Conservation (phyloP, 2,113 vertebrate species). For the Phycodurus eques region DNA sequence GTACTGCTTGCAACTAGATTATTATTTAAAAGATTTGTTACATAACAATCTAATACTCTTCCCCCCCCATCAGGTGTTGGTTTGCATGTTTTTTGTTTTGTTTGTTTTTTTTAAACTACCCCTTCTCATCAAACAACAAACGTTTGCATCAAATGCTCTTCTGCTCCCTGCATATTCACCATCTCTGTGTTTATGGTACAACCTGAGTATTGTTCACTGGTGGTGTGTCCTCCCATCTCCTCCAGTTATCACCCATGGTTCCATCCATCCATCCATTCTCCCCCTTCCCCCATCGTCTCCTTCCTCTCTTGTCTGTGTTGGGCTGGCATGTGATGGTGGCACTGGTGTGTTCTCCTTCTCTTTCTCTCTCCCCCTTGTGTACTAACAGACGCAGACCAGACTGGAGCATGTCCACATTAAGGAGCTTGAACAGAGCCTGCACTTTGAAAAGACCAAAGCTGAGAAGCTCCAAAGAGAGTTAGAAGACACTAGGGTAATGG, state of each 20-base stretch:
- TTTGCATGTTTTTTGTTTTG: conserved; percentile 47
- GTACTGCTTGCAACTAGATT: too few relatives aligned
- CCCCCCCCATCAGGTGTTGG: conserved; percentile 45
- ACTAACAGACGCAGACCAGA: conserved; percentile 99
- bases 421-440: conserved; percentile 99
- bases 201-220: conserved; percentile 79
- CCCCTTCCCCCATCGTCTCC: conserved; percentile 14
- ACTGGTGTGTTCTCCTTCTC: conserved; percentile 98
- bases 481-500: conserved; percentile 99
- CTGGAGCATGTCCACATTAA: conserved; percentile 99
- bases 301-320: conserved; percentile 71
- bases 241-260: conserved; percentile 27
- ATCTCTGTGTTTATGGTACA: conserved; percentile 64
- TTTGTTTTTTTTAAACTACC: conserved; percentile 48
- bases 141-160: conserved; percentile 35
- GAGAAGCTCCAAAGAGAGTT: conserved; percentile 99
- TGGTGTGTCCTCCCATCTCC: conserved; percentile 67
- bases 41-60: too few relatives aligned
- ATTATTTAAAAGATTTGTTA: too few relatives aligned
- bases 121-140: conserved; percentile 38
- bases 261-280: not conserved
- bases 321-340: conserved; percentile 99
- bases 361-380: conserved; percentile 79
- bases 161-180: conserved; percentile 48
- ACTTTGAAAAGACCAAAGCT: conserved; percentile 99